Evolutionary conservation across 2,888 invertebrate species (phyloP).

Genomic region (Drosophila acutilabella): DNA sequence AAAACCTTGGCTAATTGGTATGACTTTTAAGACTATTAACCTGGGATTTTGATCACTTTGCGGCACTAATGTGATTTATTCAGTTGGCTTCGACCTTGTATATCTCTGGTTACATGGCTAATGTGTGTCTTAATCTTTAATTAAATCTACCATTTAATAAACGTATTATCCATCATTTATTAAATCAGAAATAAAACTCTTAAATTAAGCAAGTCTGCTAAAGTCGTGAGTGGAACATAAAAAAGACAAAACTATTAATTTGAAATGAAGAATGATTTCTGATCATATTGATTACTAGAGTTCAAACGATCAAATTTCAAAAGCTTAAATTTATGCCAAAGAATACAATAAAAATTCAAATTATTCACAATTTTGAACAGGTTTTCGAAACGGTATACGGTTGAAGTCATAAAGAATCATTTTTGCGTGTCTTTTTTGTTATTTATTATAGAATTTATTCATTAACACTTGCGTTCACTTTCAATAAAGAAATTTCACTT

Average conservation of each 20-base stretch:
- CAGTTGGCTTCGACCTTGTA: conserved; percentile 28
- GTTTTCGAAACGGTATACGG: conserved; percentile 4
- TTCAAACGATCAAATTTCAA: background rate
- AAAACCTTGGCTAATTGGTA: conserved; percentile 9
- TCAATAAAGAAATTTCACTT: conserved; percentile 14
- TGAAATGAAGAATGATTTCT: conserved; percentile 9
- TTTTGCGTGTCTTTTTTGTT: too few relatives aligned
- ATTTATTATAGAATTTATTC: background rate
- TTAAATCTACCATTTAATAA: conserved; percentile 39
- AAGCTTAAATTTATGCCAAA: conserved; percentile 7
- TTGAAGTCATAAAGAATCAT: conserved; percentile 1
- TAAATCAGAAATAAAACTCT: conserved; percentile 7
- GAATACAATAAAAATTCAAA: conserved; percentile 3
- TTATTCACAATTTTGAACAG: conserved; percentile 12
- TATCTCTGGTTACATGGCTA: conserved; percentile 20
- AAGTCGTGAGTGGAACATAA: conserved; percentile 18
- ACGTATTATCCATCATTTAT: conserved; percentile 20
- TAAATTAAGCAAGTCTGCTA: background rate
- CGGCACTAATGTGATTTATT: conserved; percentile 35
- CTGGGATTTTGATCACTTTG: conserved; percentile 18
- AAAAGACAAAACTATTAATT: background rate
- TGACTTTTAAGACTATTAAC: conserved; percentile 3
- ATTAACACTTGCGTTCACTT: conserved; percentile 5
- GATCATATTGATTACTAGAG: background rate
- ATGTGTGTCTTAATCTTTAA: conserved; percentile 29